Percentiles rank a stretch among this genome's conserved stretches.
phyloP scores from a whole-genome alignment of 2,888 invertebrate species.

The Piscicola geometra region DNA sequence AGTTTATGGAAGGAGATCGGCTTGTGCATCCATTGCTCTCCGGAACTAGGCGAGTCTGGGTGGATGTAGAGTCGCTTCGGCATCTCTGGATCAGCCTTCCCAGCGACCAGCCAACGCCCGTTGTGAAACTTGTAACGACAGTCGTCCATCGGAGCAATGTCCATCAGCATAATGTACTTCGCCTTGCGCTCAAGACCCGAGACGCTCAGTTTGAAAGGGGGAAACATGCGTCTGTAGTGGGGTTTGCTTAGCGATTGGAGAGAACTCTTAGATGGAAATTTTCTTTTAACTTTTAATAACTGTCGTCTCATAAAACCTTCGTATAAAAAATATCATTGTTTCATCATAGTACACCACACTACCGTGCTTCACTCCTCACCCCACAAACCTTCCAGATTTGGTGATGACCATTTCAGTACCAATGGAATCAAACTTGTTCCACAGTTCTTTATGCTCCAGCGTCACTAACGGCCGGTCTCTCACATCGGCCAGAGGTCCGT shows the following conservation, averaged over 20 bases:
- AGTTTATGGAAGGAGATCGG: slow-evolving; percentile 98
- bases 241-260: too few relatives aligned
- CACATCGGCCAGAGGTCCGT: slow-evolving; percentile 72
- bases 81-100: slow-evolving; percentile 62
- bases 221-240: slow-evolving; percentile 97
- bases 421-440: slow-evolving; percentile 56
- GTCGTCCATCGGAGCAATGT: slow-evolving; percentile 92
- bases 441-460: slow-evolving; percentile 57
- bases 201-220: slow-evolving; percentile 97
- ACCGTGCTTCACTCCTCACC: too few relatives aligned
- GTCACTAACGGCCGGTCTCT: slow-evolving; percentile 97
- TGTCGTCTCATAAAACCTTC: too few relatives aligned
- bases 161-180: slow-evolving; percentile 74
- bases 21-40: slow-evolving; percentile 85
- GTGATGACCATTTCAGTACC: slow-evolving; percentile 60
- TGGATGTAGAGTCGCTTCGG: slow-evolving; percentile 99
- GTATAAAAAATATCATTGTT: too few relatives aligned
- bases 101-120: slow-evolving; percentile 72
- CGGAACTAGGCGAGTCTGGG: slow-evolving; percentile 89
- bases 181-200: slow-evolving; percentile 96
- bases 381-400: slow-evolving; percentile 56
- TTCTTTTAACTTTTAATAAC: too few relatives aligned
- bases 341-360: too few relatives aligned
- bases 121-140: slow-evolving; percentile 68
- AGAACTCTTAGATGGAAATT: too few relatives aligned